Evolutionary conservation across 2,113 vertebrate species (phyloP), one percentile per base, ranked within the genome.

Genomic region (Rousettus leschenaultii): DNA sequence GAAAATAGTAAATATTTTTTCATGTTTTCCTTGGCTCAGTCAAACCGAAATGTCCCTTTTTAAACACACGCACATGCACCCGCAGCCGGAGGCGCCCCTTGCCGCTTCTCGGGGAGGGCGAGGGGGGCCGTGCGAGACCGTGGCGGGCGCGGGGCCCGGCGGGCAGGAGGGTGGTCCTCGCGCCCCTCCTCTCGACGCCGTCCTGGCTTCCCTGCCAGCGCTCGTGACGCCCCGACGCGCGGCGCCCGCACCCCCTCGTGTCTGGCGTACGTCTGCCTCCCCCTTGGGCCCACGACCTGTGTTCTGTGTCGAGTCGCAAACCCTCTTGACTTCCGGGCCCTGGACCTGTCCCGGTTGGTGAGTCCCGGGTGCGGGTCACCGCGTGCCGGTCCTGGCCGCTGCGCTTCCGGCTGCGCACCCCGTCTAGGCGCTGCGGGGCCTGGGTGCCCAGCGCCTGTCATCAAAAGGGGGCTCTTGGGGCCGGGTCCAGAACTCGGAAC

Each of bases 281-380:
- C 2, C 28, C 51, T 28, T 1, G 3, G 79, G 13, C 33, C 24
- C 3, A 24, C 14, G 9, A 86, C 26, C 1, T 28, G 2, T 38
- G 43, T 90, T 73, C 89, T 83, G 0, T 80, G 21, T 89, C 95
- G 70, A 80, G 48, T 74, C 53, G 24, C 59, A 68, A 73, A 86
- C 51, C 73, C 33, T 91, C 28, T 51, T 88, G 66, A 95, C 59
- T 71, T 96, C n/a, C 86, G 70, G 89, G 61, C 38, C 5, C 57
- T 30, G n/a, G 51, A 30, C 38, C 61, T 63, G 43, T 6, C 33
- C 38, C 19, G 3, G 2, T 16, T n/a, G 80, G 38, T 10, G 83
- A 68, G 57, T 19, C 45, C 0, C 18, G 22, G 65, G n/a, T 53
- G 48, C 43, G 33, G 57, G 15, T 38, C 12, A 24, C 22, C 45